phyloP scores from a whole-genome alignment of 2,113 vertebrate species.

The Saimiri boliviensis region DNA sequence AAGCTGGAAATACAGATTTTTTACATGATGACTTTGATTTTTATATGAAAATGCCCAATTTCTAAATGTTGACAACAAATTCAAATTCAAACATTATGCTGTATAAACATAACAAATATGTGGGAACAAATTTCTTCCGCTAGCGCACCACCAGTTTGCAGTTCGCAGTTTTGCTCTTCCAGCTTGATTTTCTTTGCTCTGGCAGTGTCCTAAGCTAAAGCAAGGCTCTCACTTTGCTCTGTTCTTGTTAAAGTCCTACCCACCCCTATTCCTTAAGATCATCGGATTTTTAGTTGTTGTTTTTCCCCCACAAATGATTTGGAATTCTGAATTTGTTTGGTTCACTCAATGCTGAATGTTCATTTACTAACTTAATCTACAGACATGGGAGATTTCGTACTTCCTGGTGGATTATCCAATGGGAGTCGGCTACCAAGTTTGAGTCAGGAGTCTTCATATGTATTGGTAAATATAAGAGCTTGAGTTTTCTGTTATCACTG shows the following conservation, averaged over 20 bases:
- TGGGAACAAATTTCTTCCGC: not conserved
- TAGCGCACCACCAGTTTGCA: not conserved
- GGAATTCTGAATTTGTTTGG: not conserved
- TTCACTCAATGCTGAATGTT: not conserved
- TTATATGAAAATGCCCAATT: not conserved
- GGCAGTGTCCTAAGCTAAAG: not conserved
- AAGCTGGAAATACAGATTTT: not conserved
- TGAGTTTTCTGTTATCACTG: not conserved
- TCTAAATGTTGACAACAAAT: conserved; percentile 31
- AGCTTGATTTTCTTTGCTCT: not conserved
- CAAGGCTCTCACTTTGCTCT: too few relatives aligned
- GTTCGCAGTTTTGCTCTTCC: not conserved
- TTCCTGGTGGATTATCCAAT: not conserved
- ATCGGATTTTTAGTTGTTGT: not conserved
- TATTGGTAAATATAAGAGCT: not conserved
- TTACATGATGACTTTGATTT: not conserved
- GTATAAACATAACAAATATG: not conserved
- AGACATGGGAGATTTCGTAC: too few relatives aligned
- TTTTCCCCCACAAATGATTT: not conserved
- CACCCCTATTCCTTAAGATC: not conserved
- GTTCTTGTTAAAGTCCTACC: not conserved
- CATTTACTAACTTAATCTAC: not conserved
- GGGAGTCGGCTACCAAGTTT: not conserved
- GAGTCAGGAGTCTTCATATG: not conserved
- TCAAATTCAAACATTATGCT: conserved; percentile 13